Conservation (phyloP, 35 echinoderm and acorn worm genomes). For the Lytechinus variegatus region DNA sequence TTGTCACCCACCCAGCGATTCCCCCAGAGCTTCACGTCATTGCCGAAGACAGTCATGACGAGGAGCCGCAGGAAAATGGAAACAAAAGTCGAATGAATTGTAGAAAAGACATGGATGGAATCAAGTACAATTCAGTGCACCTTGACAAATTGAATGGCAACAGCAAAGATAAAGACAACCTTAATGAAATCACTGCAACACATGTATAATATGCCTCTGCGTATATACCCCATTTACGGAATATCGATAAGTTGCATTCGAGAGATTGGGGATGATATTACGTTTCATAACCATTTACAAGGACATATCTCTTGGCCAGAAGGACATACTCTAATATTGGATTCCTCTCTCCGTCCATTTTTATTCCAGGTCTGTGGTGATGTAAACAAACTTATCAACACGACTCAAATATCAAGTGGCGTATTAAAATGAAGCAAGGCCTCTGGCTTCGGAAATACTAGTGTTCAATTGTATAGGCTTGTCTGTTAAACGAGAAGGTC, state of each 20-base stretch:
- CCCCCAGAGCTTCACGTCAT: slow-evolving; percentile 36
- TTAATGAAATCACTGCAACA: background rate
- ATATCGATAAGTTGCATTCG: background rate
- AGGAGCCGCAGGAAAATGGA: background rate
- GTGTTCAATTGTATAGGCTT: background rate
- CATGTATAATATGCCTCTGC: background rate
- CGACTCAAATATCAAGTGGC: background rate
- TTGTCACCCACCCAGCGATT: background rate
- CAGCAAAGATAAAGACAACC: background rate
- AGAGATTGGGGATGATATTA: background rate
- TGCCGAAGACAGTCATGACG: slow-evolving; percentile 43
- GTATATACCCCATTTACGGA: background rate
- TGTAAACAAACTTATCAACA: background rate
- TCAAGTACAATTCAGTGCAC: background rate
- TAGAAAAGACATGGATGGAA: background rate
- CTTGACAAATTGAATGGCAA: slow-evolving; percentile 40
- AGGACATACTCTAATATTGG: background rate
- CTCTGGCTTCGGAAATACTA: background rate
- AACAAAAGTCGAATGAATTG: background rate
- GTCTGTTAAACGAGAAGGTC: background rate
- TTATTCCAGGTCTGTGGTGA: background rate
- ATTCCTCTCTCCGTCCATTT: background rate
- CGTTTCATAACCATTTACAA: background rate
- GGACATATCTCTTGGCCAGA: background rate
- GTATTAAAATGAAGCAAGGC: background rate